Base-by-base conservation (phyloP, 2,797 vertebrate genomes). In the Eptatretus atami region DNA sequence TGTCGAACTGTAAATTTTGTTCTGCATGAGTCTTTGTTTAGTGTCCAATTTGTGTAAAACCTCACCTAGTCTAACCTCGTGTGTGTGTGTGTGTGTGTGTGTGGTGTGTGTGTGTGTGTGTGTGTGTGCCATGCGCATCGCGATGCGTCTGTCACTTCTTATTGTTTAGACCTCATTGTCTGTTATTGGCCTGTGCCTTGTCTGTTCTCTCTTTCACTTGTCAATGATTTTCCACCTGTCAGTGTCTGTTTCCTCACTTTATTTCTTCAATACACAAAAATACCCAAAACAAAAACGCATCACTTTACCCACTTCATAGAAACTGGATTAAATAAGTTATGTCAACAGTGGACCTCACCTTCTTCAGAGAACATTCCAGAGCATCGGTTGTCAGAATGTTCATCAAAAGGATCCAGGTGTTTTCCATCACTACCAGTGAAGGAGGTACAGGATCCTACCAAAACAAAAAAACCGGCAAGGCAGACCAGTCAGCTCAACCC, bases 381-480 rank as follows among this genome's bases (percentile, higher is more conserved):
- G 77, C n/a, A 13, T 86, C 81, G 61, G 82, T n/a, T 77, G 25
- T 93, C 85, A 0, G 75, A 73, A 72, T 90, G 78, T 66, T 87
- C 77, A 65, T 70, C 74, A 67, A 95, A 95, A 53, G 86, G 87
- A 73, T 95, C 87, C 69, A 95, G 72, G 70, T 95, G 93, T 72
- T 83, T 86, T 69, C 84, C 82, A 84, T 93, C 82, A 11, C 81
- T 79, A 67, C 80, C 84, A 57, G 85, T 83, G 70, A 90, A 92
- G 67, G n/a, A n/a, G 92, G 74, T 67, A 86, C 78, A 11, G 85
- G 83, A 67, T 92, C 87, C 84, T 94, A 79, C n/a, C 64, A 76
- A 74, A 57, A 67, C 11, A 65, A 67, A 63, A 25, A 69, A 55
- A 64, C 44, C 63, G 70, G 66, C 67, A 73, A 73, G 71, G 53